Evolutionary conservation across 2,113 vertebrate species (phyloP), one percentile per base, ranked within the genome.

Genomic region (Bambusicola thoracicus): DNA sequence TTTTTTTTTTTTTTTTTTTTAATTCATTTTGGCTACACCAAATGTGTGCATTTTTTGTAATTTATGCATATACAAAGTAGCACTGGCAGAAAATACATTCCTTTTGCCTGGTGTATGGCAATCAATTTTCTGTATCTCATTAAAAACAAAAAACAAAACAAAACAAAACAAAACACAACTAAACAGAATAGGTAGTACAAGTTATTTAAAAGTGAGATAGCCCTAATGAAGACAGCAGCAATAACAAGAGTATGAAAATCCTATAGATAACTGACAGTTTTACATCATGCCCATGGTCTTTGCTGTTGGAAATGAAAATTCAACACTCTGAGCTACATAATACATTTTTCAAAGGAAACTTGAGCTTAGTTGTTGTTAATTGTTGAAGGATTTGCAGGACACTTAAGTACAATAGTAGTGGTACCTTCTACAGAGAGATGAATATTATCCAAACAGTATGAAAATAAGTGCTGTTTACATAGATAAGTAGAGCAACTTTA

Each of bases 361-460:
- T 68, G 75, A 75, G 4, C 40, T 74, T 87, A 93, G 68, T 61
- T 10, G 2, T 61, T 94, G 77, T 87, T 96, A 96, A 91, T 97
- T 97, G 96, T 81, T 87, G 81, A 43, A 89, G 85, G 69, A 94
- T 95, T 96, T 96, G 73, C 66, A 95, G 53, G 87, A 93, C 38
- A 46, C 93, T 95, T 93, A 93, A 81, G 38, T 92, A 75, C 93
- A 81, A 92, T 94, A 53, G 1, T 83, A 92, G 51, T 76, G 40
- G 15, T 73, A 80, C 21, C 69, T 96, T 73, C 29, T 89, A 49
- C 21, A 89, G 93, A 93, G 77, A 86, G 85, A 97, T 87, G 34
- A 90, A 63, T 82, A 56, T 75, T 95, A 82, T 91, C 85, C 24
- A 91, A 95, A 73, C 15, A 92, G 34, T 87, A 93, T 87, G 65